Percentiles rank a stretch among this genome's conserved stretches.
Conservation (phyloP, 2,113 vertebrate genomes). For the Cochlearius cochlearius region DNA sequence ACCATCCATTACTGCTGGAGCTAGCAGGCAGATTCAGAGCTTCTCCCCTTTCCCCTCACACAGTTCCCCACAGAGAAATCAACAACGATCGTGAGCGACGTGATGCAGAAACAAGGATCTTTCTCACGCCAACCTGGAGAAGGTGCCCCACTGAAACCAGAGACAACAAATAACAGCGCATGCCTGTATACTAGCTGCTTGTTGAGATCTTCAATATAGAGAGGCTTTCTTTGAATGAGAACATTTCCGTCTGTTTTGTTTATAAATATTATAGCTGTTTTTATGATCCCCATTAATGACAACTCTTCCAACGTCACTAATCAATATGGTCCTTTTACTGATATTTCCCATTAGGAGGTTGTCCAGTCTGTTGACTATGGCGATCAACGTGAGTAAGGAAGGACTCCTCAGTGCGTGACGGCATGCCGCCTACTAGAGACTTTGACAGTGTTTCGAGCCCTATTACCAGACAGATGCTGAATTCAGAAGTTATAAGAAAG, state of each 20-base stretch:
- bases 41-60: not conserved
- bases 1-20: not conserved
- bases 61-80: not conserved
- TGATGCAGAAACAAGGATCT: not conserved
- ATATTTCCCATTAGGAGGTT: not conserved
- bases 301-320: not conserved
- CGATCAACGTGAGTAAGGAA: not conserved
- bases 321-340: not conserved
- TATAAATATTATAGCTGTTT: not conserved
- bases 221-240: not conserved
- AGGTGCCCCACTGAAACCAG: not conserved
- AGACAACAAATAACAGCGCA: not conserved
- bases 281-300: not conserved
- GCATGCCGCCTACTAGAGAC: not conserved
- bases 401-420: not conserved
- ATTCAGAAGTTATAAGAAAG: not conserved
- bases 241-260: not conserved
- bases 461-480: not conserved
- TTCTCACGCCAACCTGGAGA: not conserved
- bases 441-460: not conserved
- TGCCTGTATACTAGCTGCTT: not conserved
- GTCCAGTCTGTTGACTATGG: not conserved
- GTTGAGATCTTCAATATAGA: not conserved
- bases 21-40: not conserved
- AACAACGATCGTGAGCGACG: not conserved